These are phyloP conservation scores for Phyllopteryx taeniolatus DNA, from an alignment of 2,113 vertebrate genomes.

Conservation along the genomic window DNA sequence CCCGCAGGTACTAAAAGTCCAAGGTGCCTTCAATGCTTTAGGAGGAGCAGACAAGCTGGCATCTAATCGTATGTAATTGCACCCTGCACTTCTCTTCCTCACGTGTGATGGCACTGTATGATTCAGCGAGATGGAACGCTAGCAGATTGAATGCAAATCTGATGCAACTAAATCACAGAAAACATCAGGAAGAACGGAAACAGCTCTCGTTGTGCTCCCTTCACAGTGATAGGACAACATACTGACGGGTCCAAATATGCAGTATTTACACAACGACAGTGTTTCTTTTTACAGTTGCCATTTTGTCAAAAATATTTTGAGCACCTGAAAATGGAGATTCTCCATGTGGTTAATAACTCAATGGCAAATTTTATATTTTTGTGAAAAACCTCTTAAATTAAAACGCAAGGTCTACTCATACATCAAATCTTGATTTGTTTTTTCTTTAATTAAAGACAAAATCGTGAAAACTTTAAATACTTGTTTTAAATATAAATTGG, in stretches of 20 bases:
- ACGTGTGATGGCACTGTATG: not conserved
- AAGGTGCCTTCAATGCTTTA: slow-evolving; percentile 94
- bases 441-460: too few relatives aligned
- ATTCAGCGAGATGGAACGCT: slow-evolving; percentile 33
- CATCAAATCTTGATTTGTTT: too few relatives aligned
- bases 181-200: too few relatives aligned
- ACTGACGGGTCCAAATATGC: not conserved
- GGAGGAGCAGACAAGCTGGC: slow-evolving; percentile 87
- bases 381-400: too few relatives aligned
- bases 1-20: slow-evolving; percentile 84
- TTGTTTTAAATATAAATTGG: too few relatives aligned
- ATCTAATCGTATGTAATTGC: slow-evolving; percentile 87
- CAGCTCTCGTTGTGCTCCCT: not conserved
- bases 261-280: not conserved
- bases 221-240: not conserved
- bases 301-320: not conserved
- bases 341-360: not conserved
- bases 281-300: not conserved
- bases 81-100: slow-evolving; percentile 8
- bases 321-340: not conserved
- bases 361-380: too few relatives aligned
- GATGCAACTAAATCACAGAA: not conserved
- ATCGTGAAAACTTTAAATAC: too few relatives aligned
- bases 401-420: too few relatives aligned
- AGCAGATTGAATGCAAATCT: not conserved